Evolutionary conservation across 2,797 vertebrate genomes (phyloP).

Genomic region (Salarias fasciatus): DNA sequence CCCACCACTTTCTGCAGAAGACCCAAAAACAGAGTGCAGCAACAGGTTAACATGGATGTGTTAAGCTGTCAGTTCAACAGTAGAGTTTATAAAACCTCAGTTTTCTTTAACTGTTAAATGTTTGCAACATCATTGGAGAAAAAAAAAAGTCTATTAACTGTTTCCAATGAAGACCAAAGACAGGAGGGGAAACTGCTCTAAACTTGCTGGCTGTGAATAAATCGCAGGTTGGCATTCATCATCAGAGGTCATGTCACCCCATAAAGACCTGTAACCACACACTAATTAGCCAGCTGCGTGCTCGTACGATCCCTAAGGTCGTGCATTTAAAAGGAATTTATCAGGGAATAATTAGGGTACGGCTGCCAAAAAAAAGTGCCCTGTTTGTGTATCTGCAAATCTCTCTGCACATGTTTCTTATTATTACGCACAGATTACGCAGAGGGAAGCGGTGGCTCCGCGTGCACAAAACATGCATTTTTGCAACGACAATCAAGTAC

Average conservation of each 20-base stretch:
- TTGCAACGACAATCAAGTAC: not conserved
- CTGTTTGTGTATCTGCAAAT: constrained; percentile 19
- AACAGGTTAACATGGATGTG: no score
- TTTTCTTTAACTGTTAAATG: no score
- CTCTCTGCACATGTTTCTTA: constrained; percentile 6
- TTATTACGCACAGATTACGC: constrained; percentile 63
- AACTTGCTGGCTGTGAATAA: constrained; percentile 33
- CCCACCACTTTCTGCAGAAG: constrained; percentile 85
- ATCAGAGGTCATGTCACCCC: constrained; percentile 54
- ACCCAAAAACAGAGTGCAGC: constrained; percentile 10
- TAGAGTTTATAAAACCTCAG: no score
- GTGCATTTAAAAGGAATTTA: constrained; percentile 37
- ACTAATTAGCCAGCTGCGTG: constrained; percentile 65
- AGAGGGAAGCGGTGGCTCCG: constrained; percentile 2
- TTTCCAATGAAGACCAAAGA: no score
- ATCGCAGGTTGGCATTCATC: constrained; percentile 45
- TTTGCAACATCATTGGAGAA: no score
- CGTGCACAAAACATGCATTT: not conserved
- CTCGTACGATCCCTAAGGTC: constrained; percentile 45
- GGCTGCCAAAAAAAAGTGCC: constrained; percentile 19
- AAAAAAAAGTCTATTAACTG: no score
- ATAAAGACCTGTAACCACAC: constrained; percentile 51
- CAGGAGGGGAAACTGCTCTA: no score
- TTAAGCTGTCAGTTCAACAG: no score
- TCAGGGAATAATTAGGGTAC: constrained; percentile 19